phyloP scores from a whole-genome alignment of 2,888 invertebrate genomes.

The Cheilosia vulpina region DNA sequence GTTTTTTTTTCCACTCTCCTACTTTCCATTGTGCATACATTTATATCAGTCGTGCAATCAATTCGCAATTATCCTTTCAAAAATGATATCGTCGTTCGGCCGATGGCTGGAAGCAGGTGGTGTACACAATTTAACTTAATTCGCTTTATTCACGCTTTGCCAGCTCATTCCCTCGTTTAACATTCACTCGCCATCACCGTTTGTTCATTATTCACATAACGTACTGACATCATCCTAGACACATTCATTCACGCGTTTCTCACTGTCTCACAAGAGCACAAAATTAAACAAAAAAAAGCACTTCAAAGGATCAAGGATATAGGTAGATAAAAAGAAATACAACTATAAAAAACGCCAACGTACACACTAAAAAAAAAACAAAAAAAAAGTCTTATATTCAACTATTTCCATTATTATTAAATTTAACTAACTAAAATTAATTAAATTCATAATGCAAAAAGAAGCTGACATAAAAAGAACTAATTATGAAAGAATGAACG shows the following conservation, averaged over 20 bases:
- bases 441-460: conserved; percentile 54
- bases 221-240: conserved; percentile 3
- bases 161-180: conserved; percentile 35
- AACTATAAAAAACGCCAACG: conserved; percentile 40
- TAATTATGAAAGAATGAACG: conserved; percentile 71
- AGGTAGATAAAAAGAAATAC: conserved; percentile 45
- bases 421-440: conserved; percentile 60
- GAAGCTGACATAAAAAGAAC: conserved; percentile 9
- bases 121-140: conserved; percentile 55
- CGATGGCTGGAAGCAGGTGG: conserved; percentile 3
- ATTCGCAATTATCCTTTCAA: conserved; percentile 68
- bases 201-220: conserved; percentile 51
- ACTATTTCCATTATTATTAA: conserved; percentile 73
- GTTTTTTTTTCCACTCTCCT: conserved; percentile 37
- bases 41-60: conserved; percentile 70
- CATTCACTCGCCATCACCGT: conserved; percentile 20
- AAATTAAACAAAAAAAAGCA: conserved; percentile 35
- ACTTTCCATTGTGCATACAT: conserved; percentile 23
- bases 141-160: conserved; percentile 37
- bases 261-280: conserved; percentile 18
- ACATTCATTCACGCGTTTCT: conserved; percentile 30
- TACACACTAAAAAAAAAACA: conserved; percentile 59
- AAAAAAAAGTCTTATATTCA: conserved; percentile 61
- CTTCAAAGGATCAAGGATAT: conserved; percentile 69
- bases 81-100: conserved; percentile 39